Base-by-base conservation (phyloP, 2,888 invertebrate species). In the Macroteleia sp. region DNA sequence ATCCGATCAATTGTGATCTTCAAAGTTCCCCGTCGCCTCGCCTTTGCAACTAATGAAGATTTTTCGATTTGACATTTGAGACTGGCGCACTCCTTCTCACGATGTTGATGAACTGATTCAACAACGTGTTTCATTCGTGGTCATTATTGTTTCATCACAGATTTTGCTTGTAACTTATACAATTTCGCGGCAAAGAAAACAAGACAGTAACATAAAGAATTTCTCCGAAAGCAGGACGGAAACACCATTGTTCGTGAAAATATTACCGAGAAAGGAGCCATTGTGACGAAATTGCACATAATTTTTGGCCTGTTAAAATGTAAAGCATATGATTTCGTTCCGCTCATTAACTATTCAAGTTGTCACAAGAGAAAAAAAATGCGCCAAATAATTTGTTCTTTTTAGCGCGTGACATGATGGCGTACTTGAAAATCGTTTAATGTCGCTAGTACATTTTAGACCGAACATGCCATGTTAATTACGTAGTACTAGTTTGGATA, bases 1-100 rank as follows among this genome's bases (percentile, higher is more conserved):
- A 42, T 41, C 17, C 30, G 42, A 62, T 64, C 67, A 67, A 70
- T 75, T 75, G 83, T 78, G 82, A 86, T 88, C 88, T 87, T 85
- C 83, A 84, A 86, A 52, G 19, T 6, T 0, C 17, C 5, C n/a
- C 30, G 10, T n/a, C 2, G 9, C 14, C 14, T 46, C 28, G 5
- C 28, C 25, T 6, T 16, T 16, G 22, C 44, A 6, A 46, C 2
- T 6, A 8, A 10, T 30, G 2, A 25, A 25, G 6, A 25, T 25
- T 5, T 25, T 25, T 6, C 6, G 6, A 6, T 30, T 30, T 10
- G 9, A 30, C n/a, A n/a, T n/a, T n/a, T n/a, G n/a, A n/a, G n/a
- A n/a, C n/a, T n/a, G n/a, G n/a, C n/a, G n/a, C n/a, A n/a, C n/a
- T n/a, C n/a, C n/a, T n/a, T n/a, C n/a, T n/a, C n/a, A n/a, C n/a